phyloP scores from a whole-genome alignment of 2,888 invertebrate species.

The Sepioteuthis lessoniana region DNA sequence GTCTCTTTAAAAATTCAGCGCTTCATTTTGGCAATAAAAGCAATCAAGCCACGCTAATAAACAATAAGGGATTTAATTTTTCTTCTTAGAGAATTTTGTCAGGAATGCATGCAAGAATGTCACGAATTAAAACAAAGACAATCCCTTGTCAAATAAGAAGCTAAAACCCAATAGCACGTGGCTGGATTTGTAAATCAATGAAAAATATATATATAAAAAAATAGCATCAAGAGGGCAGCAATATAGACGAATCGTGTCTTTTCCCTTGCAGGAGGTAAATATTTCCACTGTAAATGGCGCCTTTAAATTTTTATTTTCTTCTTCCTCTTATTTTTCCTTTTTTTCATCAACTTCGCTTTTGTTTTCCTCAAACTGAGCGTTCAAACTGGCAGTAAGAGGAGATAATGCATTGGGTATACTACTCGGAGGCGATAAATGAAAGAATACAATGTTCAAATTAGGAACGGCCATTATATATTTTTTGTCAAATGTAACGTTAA shows the following conservation, averaged over 20 bases:
- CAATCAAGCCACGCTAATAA: no score
- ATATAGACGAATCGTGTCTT: not conserved
- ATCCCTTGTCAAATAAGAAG: not conserved
- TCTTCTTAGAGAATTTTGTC: not conserved
- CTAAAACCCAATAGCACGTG: not conserved
- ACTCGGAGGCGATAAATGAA: not conserved
- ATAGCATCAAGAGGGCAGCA: not conserved
- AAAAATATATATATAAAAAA: not conserved
- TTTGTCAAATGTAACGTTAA: not conserved
- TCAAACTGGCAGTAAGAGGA: not conserved
- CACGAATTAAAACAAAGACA: not conserved
- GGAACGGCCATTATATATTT: not conserved
- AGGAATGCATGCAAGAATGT: not conserved
- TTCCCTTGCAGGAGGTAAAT: constrained; percentile 18
- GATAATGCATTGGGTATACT: not conserved
- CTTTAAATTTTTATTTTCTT: not conserved
- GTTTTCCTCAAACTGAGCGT: not conserved
- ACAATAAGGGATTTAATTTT: not conserved
- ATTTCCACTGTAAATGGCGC: not conserved
- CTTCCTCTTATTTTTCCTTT: not conserved
- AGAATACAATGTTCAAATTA: not conserved
- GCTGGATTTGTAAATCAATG: not conserved
- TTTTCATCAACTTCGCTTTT: not conserved
- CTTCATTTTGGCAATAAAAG: not conserved
- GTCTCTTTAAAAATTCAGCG: not conserved